Base-by-base conservation (phyloP, 2,113 vertebrate genomes). In the Sapajus apella region DNA sequence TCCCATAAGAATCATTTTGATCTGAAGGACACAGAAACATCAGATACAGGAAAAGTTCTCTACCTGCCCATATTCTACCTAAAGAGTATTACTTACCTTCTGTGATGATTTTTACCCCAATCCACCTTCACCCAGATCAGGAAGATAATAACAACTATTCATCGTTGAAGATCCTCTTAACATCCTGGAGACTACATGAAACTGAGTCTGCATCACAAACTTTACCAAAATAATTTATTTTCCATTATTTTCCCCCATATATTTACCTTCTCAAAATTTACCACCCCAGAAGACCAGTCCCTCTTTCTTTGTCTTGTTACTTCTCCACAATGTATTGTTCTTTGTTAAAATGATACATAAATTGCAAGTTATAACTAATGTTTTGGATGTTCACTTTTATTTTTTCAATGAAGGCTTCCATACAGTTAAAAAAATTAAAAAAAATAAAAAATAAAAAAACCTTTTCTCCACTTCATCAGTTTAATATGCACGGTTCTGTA, bases 61-160 rank as follows among this genome's bases (percentile, higher is more conserved):
- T 64, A 64, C 27, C 9, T 77, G 40, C 2, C 21, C 20, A 3
- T 79, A 8, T 64, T 27, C 32, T 77, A 18, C 43, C 21, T 61
- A 50, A 50, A n/a, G n/a, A 2, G 2, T n/a, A 27, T 8, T 27
- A n/a, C n/a, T 64, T 77, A 27, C 27, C 21, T 3, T 27, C 9
- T 47, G 55, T 76, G 4, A 72, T 40, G 25, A 1, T 14, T 35
- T 30, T 30, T 30, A 64, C 5, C 27, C 17, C 18, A 18, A 12
- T 47, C 6, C 17, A n/a, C n/a, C 16, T 12, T 32, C 3, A 5
- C 16, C 3, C 8, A 7, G 23, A 37, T 17, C 0, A 52, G 32
- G 40, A 61, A 89, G 20, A 56, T 8, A 16, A 35, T 18, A 21
- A 77, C 9, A 17, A 8, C 45, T 77, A 47, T 77, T 43, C 45